These are phyloP conservation scores for Megatriorchis doriae DNA, from an alignment of 2,113 vertebrate species.

Conservation along the genomic window DNA sequence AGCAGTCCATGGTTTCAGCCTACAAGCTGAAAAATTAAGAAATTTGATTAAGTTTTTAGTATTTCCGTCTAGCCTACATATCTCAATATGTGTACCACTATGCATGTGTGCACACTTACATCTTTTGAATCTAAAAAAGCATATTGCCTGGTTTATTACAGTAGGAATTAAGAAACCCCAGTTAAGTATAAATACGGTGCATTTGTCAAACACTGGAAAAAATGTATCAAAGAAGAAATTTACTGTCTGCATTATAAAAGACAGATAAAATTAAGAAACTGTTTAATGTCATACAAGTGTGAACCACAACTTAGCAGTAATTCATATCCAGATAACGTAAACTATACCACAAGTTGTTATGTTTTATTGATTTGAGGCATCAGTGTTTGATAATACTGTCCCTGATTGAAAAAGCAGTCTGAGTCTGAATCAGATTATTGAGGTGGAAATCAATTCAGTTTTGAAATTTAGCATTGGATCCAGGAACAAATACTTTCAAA, in stretches of 20 bases:
- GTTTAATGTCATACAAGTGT: background rate
- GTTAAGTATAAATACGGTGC: background rate
- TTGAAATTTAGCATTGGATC: background rate
- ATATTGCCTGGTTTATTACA: background rate
- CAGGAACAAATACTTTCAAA: background rate
- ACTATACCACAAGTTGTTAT: background rate
- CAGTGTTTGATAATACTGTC: background rate
- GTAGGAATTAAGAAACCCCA: background rate
- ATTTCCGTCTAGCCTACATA: background rate
- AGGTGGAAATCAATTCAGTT: background rate
- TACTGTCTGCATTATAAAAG: background rate
- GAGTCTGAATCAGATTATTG: background rate
- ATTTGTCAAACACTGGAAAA: background rate
- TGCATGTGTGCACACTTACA: background rate
- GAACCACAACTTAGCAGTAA: background rate
- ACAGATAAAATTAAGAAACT: background rate
- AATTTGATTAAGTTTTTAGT: background rate
- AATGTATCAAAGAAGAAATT: background rate
- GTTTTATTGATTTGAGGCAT: background rate
- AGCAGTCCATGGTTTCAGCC: slow-evolving; percentile 92
- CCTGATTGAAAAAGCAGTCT: background rate
- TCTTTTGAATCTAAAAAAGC: background rate
- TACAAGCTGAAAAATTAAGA: slow-evolving; percentile 78
- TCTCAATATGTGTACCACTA: background rate
- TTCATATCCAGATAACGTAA: background rate